Percentiles rank a stretch among this genome's conserved stretches.
phyloP scores from a whole-genome alignment of 2,888 invertebrate species.

The Acanthoscelides obtectus region DNA sequence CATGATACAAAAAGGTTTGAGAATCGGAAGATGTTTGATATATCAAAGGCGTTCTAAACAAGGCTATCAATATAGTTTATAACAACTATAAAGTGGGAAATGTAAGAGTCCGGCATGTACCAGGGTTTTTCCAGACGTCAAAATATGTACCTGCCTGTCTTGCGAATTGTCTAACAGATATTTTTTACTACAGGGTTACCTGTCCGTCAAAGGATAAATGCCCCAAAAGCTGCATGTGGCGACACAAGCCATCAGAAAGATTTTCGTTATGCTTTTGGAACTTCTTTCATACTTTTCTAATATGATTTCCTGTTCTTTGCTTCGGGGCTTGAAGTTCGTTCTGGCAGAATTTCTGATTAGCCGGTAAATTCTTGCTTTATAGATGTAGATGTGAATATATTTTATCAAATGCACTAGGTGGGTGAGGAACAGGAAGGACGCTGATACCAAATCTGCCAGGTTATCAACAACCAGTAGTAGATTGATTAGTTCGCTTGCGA shows the following conservation, averaged over 20 bases:
- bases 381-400: slow-evolving; percentile 13
- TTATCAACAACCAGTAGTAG: slow-evolving; percentile 6
- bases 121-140: too few species aligned
- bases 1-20: too few species aligned
- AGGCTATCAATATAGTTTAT: too few species aligned
- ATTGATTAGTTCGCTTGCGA: slow-evolving; percentile 13
- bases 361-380: slow-evolving; percentile 14
- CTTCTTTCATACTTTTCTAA: slow-evolving; percentile 23
- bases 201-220: slow-evolving; percentile 37
- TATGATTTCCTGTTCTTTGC: slow-evolving; percentile 25
- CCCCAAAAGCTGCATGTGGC: slow-evolving; percentile 36
- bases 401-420: slow-evolving; percentile 20
- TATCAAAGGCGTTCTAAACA: too few species aligned
- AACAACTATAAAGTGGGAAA: too few species aligned
- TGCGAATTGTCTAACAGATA: too few species aligned
- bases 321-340: slow-evolving; percentile 31
- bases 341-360: slow-evolving; percentile 19
- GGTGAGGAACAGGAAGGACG: slow-evolving; percentile 19
- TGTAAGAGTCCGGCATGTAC: too few species aligned
- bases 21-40: too few species aligned
- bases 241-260: slow-evolving; percentile 30
- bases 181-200: too few species aligned
- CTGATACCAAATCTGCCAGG: slow-evolving; percentile 14
- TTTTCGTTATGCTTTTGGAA: slow-evolving; percentile 26
- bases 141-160: too few species aligned